Base-by-base conservation (phyloP, 2,113 vertebrate species). In the Pteropus alecto region DNA sequence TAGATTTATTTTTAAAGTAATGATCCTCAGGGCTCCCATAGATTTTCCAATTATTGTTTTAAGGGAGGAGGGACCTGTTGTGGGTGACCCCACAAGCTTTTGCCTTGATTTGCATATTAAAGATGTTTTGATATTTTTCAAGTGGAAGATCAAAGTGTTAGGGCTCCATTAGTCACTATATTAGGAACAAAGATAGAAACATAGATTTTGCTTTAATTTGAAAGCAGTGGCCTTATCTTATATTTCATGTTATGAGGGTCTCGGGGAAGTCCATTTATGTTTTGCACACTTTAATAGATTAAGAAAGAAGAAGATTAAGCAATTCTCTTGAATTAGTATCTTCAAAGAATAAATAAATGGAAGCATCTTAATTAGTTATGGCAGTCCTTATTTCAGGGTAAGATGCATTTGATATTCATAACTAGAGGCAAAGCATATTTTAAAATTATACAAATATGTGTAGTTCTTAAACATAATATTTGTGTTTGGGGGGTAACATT, bases 71-170 rank as follows among this genome's bases (percentile, higher is more conserved):
- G 14, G 77, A 73, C 15, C 60, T 68, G 71, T 70, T 76, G 10
- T 11, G 10, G 51, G 61, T 91, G 78, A 90, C 63, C 78, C 77
- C 24, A 73, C 3, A 78, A 68, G 78, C 38, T 89, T n/a, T 58
- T 96, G 54, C 30, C 95, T 97, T 89, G 28, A 87, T 93, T 96
- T 98, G 74, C 91, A 94, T 96, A 93, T 90, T 94, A 97, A 94
- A 93, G 65, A 96, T 93, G 65, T 90, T 97, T 96, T 95, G 82
- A 87, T 95, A 87, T 90, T 94, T 97, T 96, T 91, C 79, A 92
- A 97, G 83, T 67, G 21, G 22, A 86, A 95, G 83, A 97, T 97
- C 93, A 97, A 94, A 97, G 93, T 35, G 0, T 84, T 87, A 70
- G 58, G 46, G 35, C 33, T 92, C 43, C 56, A 76, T 93, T 83